Conservation (phyloP, 2,797 vertebrate genomes). For the Cheirogaleus major region DNA sequence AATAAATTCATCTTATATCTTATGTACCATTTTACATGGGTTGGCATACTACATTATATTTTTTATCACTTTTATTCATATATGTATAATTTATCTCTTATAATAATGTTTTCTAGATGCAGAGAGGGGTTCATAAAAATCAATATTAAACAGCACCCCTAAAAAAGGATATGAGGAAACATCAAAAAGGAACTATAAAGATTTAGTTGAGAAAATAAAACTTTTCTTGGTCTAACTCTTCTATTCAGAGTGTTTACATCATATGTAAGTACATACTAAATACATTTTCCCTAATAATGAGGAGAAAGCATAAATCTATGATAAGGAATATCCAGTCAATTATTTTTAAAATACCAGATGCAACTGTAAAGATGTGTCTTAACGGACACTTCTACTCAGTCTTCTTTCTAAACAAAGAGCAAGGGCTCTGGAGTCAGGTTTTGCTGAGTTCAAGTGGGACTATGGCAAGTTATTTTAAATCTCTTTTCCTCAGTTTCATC, state of each 20-base stretch:
- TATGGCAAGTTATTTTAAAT: neutral
- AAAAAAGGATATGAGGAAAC: neutral
- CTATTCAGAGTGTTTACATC: neutral
- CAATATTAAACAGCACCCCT: neutral
- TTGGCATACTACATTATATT: neutral
- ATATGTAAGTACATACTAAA: neutral
- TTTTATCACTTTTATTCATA: neutral
- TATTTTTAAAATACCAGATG: neutral
- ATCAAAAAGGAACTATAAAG: neutral
- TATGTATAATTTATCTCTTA: neutral
- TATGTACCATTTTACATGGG: neutral
- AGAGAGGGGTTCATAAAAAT: neutral
- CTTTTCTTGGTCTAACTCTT: conserved; percentile 21
- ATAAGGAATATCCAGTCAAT: neutral
- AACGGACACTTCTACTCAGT: neutral
- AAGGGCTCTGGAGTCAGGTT: neutral
- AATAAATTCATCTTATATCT: neutral
- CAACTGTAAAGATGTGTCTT: neutral
- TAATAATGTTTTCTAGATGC: neutral
- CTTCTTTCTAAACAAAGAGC: neutral
- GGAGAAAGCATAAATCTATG: neutral
- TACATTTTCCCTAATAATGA: neutral
- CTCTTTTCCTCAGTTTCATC: neutral
- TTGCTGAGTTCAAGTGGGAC: neutral
- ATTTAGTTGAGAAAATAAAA: neutral